phyloP scores from a whole-genome alignment of 2,797 vertebrate genomes.

The Urocyon cinereoargenteus region DNA sequence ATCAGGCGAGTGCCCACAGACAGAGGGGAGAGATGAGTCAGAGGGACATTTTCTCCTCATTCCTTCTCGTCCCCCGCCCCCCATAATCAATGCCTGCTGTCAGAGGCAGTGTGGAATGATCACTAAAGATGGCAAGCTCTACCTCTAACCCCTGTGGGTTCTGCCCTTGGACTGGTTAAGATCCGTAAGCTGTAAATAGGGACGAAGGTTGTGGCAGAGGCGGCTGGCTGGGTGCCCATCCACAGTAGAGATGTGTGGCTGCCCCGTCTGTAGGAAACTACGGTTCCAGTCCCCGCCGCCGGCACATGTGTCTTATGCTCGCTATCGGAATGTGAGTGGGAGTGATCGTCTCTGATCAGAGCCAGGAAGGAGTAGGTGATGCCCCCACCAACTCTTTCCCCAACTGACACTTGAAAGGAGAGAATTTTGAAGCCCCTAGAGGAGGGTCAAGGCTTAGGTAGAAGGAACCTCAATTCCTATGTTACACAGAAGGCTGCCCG shows the following conservation, averaged over 20 bases:
- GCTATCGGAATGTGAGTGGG: not conserved
- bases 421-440: not conserved
- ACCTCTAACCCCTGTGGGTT: not conserved
- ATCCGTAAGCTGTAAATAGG: not conserved
- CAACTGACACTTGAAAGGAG: not conserved
- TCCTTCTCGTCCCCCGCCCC: not conserved
- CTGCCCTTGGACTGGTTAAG: not conserved
- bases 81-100: not conserved
- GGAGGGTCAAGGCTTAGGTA: not conserved
- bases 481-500: not conserved
- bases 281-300: not conserved
- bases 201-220: not conserved
- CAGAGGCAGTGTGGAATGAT: not conserved
- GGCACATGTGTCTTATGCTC: not conserved
- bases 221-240: not conserved
- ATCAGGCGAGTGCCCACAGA: not conserved
- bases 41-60: not conserved
- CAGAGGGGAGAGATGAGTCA: not conserved
- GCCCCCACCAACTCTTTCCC: not conserved
- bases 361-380: not conserved
- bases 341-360: not conserved
- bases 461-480: not conserved
- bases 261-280: not conserved
- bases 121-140: not conserved
- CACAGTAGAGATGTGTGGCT: not conserved